Evolutionary conservation across 92 coral and sea anemone species (phyloP).

Genomic region (Phymanthus crucifer): DNA sequence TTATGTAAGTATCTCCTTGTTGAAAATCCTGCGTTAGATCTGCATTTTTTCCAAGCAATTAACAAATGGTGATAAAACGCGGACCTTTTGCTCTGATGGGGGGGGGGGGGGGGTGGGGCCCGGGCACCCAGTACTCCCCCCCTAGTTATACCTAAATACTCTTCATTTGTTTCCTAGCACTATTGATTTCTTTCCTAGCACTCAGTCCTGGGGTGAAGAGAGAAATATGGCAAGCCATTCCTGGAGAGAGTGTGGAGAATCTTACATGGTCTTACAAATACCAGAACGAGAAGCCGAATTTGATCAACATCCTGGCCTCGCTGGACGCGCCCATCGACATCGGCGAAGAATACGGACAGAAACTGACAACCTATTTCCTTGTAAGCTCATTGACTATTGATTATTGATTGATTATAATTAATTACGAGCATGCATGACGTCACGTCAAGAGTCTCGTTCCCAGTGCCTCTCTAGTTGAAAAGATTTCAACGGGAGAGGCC

Average conservation of each 20-base stretch:
- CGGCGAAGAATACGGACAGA: constrained; percentile 62
- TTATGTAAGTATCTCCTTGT: no score
- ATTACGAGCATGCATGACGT: neutral
- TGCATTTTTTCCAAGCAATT: no score
- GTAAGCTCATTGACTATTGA: constrained; percentile 27
- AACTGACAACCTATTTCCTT: constrained; percentile 54
- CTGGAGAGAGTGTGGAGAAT: constrained; percentile 40
- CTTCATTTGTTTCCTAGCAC: neutral
- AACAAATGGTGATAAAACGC: no score
- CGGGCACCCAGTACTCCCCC: no score
- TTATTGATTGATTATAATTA: neutral
- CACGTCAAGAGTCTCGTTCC: neutral
- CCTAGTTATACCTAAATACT: no score
- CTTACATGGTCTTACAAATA: constrained; percentile 48
- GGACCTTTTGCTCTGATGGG: no score
- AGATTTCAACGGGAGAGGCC: no score
- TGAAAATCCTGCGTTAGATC: no score
- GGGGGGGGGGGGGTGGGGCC: no score
- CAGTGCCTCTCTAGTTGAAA: no score
- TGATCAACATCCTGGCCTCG: constrained; percentile 21
- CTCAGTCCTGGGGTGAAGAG: constrained; percentile 51
- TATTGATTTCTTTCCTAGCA: constrained; percentile 24
- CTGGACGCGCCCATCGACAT: constrained; percentile 35
- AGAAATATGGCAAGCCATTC: constrained; percentile 63
- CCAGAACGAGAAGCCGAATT: constrained; percentile 37